phyloP scores from a whole-genome alignment of 30 jellyfish, hydroid and myxozoan genomes.

The Catostylus mosaicus region DNA sequence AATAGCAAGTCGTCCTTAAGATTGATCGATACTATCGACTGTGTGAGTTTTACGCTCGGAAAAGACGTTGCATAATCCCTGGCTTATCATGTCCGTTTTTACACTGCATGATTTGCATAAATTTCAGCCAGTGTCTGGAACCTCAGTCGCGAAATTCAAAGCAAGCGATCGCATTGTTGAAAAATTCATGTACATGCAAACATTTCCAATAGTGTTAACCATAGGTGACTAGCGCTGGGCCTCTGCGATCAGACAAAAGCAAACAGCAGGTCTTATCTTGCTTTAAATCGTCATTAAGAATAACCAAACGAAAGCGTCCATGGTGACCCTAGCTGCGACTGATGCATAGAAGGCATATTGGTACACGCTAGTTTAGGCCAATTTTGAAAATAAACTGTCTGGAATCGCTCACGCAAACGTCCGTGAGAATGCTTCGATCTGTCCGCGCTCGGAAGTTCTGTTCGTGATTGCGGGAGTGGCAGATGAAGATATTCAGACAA shows the following conservation, averaged over 20 bases:
- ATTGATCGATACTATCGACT: too few species aligned
- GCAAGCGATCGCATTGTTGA: neutral
- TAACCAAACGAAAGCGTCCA: neutral
- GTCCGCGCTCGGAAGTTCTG: constrained; percentile 10
- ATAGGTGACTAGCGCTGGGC: neutral
- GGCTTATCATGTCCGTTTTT: neutral
- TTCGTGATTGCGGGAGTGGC: constrained; percentile 28
- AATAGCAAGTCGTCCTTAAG: too few species aligned
- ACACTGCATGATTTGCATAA: neutral
- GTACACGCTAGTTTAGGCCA: constrained; percentile 38
- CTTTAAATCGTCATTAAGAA: neutral
- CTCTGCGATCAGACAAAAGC: neutral
- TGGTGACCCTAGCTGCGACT: constrained; percentile 1
- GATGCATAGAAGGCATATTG: neutral
- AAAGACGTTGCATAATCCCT: neutral
- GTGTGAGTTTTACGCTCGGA: too few species aligned
- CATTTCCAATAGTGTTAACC: neutral
- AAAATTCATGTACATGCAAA: neutral
- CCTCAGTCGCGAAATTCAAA: neutral
- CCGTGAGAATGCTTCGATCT: constrained; percentile 32
- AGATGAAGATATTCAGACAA: constrained; percentile 29
- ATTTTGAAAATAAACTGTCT: constrained; percentile 10
- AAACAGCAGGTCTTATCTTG: neutral
- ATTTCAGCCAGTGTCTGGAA: neutral
- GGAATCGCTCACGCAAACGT: constrained; percentile 48